Evolutionary conservation across 1,140 invertebrate genomes (phyloP).

Genomic region (Littorina saxatilis): DNA sequence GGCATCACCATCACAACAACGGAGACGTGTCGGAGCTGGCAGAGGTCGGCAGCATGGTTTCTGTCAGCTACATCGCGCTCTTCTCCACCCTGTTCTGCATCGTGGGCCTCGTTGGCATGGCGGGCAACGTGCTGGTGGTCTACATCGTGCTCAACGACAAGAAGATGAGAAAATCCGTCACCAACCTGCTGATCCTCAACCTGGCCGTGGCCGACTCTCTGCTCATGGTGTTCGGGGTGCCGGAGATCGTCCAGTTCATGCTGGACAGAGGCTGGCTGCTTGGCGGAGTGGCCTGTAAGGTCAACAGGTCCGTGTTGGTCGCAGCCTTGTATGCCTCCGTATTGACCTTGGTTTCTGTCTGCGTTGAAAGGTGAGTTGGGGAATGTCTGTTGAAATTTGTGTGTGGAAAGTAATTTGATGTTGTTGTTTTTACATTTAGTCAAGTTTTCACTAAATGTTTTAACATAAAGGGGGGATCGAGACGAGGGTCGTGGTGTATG

Average conservation of each 20-base stretch:
- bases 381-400: background rate
- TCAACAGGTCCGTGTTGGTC: conserved; percentile 68
- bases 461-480: too few relatives aligned
- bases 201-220: conserved; percentile 73
- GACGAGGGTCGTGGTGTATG: too few relatives aligned
- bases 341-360: conserved; percentile 72
- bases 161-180: conserved; percentile 71
- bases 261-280: conserved; percentile 73
- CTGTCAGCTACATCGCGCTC: conserved; percentile 41
- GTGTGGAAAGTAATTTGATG: background rate
- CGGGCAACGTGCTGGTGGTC: conserved; percentile 72
- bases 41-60: conserved; percentile 24
- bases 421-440: too few relatives aligned
- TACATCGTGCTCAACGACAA: conserved; percentile 70
- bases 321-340: conserved; percentile 72
- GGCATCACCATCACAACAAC: too few relatives aligned
- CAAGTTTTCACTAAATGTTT: too few relatives aligned
- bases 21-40: background rate
- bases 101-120: conserved; percentile 58
- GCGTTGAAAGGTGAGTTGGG: conserved; percentile 73
- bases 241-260: conserved; percentile 74
- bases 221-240: conserved; percentile 72
- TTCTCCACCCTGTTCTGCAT: conserved; percentile 59
- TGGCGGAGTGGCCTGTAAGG: conserved; percentile 66
- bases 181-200: conserved; percentile 75